These are phyloP conservation scores for Rhagonycha lutea DNA, from an alignment of 2,888 invertebrate species.

Conservation along the genomic window DNA sequence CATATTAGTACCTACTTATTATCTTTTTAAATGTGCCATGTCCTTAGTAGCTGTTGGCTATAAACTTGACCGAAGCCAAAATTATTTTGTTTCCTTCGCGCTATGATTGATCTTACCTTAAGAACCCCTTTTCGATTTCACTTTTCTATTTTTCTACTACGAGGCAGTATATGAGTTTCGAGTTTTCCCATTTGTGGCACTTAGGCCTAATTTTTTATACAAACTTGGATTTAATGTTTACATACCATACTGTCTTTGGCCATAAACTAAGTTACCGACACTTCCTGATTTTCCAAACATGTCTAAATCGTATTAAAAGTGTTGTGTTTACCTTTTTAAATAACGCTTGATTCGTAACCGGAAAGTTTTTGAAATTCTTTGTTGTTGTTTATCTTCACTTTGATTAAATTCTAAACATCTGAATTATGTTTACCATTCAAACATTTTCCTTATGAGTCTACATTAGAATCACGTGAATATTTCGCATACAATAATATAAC, in stretches of 20 bases:
- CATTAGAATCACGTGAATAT: too few relatives aligned
- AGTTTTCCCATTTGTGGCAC: too few relatives aligned
- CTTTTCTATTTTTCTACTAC: too few relatives aligned
- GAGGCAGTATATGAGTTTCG: too few relatives aligned
- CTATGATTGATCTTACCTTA: too few relatives aligned
- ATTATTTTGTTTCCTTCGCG: too few relatives aligned
- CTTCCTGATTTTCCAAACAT: not conserved
- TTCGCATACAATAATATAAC: too few relatives aligned
- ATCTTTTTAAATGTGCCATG: too few relatives aligned
- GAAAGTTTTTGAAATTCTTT: not conserved
- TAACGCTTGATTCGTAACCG: not conserved
- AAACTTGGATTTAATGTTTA: not conserved
- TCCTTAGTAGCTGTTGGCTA: too few relatives aligned
- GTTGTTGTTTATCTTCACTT: not conserved
- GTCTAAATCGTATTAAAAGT: not conserved
- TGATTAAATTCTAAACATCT: not conserved
- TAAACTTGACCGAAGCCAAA: too few relatives aligned
- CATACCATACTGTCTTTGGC: not conserved
- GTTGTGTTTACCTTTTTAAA: not conserved
- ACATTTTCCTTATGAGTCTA: not conserved
- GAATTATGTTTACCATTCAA: not conserved
- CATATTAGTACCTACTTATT: too few relatives aligned
- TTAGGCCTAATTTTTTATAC: not conserved
- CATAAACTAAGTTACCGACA: not conserved
- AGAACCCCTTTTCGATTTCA: too few relatives aligned